phyloP scores from a whole-genome alignment of 2,113 vertebrate species.

The Dipodomys stephensi region DNA sequence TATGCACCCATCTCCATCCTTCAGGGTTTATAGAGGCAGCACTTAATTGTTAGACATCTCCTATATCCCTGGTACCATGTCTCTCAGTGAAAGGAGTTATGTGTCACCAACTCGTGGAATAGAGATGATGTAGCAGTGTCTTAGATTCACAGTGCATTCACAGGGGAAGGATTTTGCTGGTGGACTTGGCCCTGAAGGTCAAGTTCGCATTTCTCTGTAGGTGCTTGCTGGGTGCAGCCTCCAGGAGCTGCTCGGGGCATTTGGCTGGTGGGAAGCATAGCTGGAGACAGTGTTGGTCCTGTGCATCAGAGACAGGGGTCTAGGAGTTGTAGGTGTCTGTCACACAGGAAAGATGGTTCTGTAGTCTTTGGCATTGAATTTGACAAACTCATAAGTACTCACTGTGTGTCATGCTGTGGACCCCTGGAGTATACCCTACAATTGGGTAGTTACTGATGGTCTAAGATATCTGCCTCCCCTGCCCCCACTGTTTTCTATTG shows the following conservation, averaged over 20 bases:
- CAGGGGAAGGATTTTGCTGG: background rate
- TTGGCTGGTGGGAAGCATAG: background rate
- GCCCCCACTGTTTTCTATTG: too few relatives aligned
- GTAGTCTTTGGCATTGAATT: background rate
- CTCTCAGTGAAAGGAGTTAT: background rate
- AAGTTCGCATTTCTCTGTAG: fast-evolving
- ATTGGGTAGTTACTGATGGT: too few relatives aligned
- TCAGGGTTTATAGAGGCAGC: background rate
- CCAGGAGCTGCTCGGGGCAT: fast-evolving
- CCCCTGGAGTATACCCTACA: fast-evolving
- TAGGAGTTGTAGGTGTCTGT: background rate
- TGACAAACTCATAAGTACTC: fast-evolving
- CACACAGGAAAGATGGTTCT: background rate
- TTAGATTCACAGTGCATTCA: fast-evolving
- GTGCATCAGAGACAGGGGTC: fast-evolving
- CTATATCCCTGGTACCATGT: fast-evolving
- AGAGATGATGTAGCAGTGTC: too few relatives aligned
- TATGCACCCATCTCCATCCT: background rate
- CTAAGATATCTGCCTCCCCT: too few relatives aligned
- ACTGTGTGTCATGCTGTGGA: background rate
- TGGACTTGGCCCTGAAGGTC: background rate
- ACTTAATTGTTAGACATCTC: fast-evolving
- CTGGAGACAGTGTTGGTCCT: background rate
- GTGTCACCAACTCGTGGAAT: too few relatives aligned
- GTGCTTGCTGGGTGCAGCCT: fast-evolving